Base-by-base conservation (phyloP, 1,140 invertebrate genomes). In the Pemphigus obesinymphae region DNA sequence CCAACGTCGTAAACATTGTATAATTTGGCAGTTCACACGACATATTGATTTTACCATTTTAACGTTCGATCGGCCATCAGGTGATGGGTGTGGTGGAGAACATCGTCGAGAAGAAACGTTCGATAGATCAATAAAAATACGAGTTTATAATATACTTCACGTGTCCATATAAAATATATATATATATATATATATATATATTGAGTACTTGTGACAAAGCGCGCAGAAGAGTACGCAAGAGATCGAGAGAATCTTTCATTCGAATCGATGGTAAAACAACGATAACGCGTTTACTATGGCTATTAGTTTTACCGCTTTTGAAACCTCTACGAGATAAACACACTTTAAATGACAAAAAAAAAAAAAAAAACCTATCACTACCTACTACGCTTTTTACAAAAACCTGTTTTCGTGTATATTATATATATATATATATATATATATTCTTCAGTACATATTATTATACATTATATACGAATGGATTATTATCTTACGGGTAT, bases 341-440 rank as follows among this genome's bases (percentile, higher is more conserved):
- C 68, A 26, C 11, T 70, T 23, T 70, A 43, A 70, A 70, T 70
- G 68, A 70, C 68, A 70, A 70, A 70, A 70, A 70, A 70, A 66
- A 37, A 68, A 29, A 34, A n/a, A 37, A 43, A 26, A 43, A 23
- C 66, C 29, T 23, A 43, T 70, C n/a, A 70, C 13, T 23, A 43
- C n/a, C 29, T 34, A 66, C 61, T 34, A 26, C 13, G 20, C 20
- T 43, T 43, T 23, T 70, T 26, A 70, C 20, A 43, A 43, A 70
- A 70, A 70, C 66, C 66, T 23, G 66, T 70, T 70, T 43, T 40
- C 26, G 0, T 40, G n/a, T 8, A 11, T 6, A 8, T 17, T 37
- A 66, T n/a, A 37, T 8, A 20, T 63, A 5, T 34, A 63, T 66
- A 10, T 8, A 31, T 63, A 7, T 29, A 26, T 34, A 34, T n/a